These are phyloP conservation scores for Gadus chalcogrammus DNA, from an alignment of 2,113 vertebrate genomes.

Conservation along the genomic window DNA sequence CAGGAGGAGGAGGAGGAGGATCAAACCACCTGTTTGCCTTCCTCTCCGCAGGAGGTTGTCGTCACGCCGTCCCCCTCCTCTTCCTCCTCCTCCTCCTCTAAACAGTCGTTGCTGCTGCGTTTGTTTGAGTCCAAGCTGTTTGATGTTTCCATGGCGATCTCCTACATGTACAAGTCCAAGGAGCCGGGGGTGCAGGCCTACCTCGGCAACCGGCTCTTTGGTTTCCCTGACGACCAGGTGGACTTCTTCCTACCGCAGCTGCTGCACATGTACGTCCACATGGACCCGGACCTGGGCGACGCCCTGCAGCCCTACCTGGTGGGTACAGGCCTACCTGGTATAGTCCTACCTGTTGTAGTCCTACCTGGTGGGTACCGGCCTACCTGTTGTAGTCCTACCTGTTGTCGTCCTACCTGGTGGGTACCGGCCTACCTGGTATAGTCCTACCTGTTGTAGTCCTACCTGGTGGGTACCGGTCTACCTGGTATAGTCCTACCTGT, in stretches of 20 bases:
- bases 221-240: conserved; percentile 86
- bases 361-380: no score
- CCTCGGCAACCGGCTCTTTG: conserved; percentile 93
- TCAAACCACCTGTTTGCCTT: no score
- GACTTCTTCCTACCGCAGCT: conserved; percentile 95
- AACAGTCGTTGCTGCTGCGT: conserved; percentile 92
- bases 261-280: conserved; percentile 98
- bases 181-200: conserved; percentile 96
- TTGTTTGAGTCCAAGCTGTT: conserved; percentile 96
- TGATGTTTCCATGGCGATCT: conserved; percentile 97
- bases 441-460: no score
- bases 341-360: no score
- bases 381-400: no score
- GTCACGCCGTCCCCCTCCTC: no score
- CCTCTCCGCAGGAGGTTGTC: no score
- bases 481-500: no score
- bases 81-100: conserved; percentile 65
- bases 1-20: no score
- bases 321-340: conserved; percentile 10
- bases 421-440: no score
- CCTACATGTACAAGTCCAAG: conserved; percentile 95
- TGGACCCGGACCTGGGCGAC: conserved; percentile 94
- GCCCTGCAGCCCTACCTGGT: conserved; percentile 95
- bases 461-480: no score
- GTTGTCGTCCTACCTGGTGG: no score